A percentile compares a stretch with the other conserved stretches of the same genome.
Evolutionary conservation across 1,140 invertebrate species (phyloP).

Genomic region (Drosophila malerkotliana): DNA sequence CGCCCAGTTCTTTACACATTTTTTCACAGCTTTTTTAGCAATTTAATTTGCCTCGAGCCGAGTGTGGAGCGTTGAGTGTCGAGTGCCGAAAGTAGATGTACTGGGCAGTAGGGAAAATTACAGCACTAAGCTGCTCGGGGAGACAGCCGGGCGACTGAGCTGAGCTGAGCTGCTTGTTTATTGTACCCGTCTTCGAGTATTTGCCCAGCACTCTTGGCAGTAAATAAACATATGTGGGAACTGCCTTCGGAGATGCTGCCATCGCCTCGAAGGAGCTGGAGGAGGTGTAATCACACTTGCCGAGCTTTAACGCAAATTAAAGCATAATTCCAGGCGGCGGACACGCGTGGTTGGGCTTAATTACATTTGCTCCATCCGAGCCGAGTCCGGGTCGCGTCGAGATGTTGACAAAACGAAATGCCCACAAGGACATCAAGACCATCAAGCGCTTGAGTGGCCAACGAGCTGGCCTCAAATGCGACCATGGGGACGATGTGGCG

Average conservation of each 20-base stretch:
- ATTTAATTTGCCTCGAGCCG: conserved; percentile 71
- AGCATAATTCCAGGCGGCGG: conserved; percentile 52
- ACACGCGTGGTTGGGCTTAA: conserved; percentile 50
- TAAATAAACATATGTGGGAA: conserved; percentile 63
- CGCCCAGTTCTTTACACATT: background rate
- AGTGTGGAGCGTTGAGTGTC: conserved; percentile 10
- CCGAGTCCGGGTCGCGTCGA: background rate
- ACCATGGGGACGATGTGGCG: conserved; percentile 48
- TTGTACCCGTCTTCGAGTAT: conserved; percentile 58
- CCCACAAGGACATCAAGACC: conserved; percentile 53
- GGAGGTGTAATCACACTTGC: conserved; percentile 65
- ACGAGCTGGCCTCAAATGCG: conserved; percentile 50
- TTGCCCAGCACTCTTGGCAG: conserved; percentile 51
- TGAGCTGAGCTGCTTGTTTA: conserved; percentile 59
- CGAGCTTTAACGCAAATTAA: conserved; percentile 71
- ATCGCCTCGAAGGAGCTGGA: background rate
- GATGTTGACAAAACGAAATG: conserved; percentile 67
- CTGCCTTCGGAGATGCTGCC: background rate
- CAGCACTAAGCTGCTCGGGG: conserved; percentile 57
- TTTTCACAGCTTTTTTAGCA: conserved; percentile 54
- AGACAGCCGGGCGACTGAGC: conserved; percentile 14
- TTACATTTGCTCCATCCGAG: conserved; percentile 51
- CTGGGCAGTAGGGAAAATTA: conserved; percentile 57
- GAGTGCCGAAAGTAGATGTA: conserved; percentile 4
- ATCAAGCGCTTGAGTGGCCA: conserved; percentile 55